Evolutionary conservation across 30 jellyfish, hydroid and myxozoan species (phyloP).

Genomic region (Pseudorhiza aurosa): DNA sequence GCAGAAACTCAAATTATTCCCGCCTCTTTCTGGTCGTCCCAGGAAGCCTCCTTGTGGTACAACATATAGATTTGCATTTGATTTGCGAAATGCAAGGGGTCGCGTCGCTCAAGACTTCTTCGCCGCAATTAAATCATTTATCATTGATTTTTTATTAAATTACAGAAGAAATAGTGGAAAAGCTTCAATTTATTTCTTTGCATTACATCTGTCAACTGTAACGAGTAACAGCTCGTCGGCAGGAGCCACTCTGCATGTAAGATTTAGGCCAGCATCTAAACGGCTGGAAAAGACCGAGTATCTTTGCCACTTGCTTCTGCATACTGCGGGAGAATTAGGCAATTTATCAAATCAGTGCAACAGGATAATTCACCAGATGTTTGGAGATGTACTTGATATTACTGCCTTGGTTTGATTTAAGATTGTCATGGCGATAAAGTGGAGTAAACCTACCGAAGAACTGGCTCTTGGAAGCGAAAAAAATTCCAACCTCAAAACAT

Average conservation of each 20-base stretch:
- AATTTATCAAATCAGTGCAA: background rate
- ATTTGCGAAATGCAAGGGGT: background rate
- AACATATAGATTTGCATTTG: background rate
- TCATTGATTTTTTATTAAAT: too few species aligned
- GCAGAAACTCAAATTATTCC: too few species aligned
- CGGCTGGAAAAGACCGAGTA: background rate
- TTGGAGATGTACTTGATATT: too few species aligned
- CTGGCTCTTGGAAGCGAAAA: too few species aligned
- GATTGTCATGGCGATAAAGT: too few species aligned
- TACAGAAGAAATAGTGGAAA: too few species aligned
- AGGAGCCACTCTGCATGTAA: background rate
- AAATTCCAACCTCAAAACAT: too few species aligned
- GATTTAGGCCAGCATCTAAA: background rate
- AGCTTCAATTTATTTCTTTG: too few species aligned
- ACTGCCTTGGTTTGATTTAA: too few species aligned
- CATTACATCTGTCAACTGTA: too few species aligned
- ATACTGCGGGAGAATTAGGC: background rate
- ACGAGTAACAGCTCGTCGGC: background rate
- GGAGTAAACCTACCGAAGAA: too few species aligned
- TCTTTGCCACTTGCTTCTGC: conserved; percentile 7
- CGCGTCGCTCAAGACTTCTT: conserved; percentile 1
- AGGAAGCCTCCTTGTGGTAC: background rate
- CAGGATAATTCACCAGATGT: conserved; percentile 1
- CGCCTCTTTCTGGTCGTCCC: background rate
- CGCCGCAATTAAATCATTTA: too few species aligned